These are phyloP conservation scores for Acheta domesticus DNA, from an alignment of 2,888 invertebrate species.

Conservation along the genomic window DNA sequence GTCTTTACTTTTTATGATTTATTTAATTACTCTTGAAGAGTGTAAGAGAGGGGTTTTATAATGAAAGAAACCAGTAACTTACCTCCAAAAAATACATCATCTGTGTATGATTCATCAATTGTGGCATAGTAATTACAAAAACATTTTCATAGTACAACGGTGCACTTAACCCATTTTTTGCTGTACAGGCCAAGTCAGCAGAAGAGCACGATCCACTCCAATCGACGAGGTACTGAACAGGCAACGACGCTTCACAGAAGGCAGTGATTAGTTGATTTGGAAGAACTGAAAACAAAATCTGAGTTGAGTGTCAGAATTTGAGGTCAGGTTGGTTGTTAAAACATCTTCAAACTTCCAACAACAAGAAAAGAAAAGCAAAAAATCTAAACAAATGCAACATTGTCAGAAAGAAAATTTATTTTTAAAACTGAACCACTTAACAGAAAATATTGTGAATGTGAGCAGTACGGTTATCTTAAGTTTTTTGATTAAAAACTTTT, in stretches of 20 bases:
- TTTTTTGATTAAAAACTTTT: too few species aligned
- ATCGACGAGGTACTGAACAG: slow-evolving; percentile 31
- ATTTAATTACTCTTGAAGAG: too few species aligned
- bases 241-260: slow-evolving; percentile 28
- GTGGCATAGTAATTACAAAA: slow-evolving; percentile 26
- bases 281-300: slow-evolving; percentile 31
- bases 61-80: neutral
- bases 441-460: too few species aligned
- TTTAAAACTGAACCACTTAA: too few species aligned
- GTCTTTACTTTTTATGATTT: too few species aligned
- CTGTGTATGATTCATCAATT: slow-evolving; percentile 23
- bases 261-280: slow-evolving; percentile 26
- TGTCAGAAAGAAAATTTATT: too few species aligned
- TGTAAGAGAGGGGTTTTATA: too few species aligned
- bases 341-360: too few species aligned
- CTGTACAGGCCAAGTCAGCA: slow-evolving; percentile 32
- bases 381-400: too few species aligned
- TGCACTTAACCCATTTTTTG: slow-evolving; percentile 38
- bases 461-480: too few species aligned
- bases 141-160: slow-evolving; percentile 27
- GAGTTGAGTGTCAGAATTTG: neutral
- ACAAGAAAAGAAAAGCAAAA: too few species aligned
- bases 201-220: slow-evolving; percentile 30
- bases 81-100: neutral
- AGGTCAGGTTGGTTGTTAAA: too few species aligned